A percentile compares a stretch with the other conserved stretches of the same genome.
Conservation (phyloP, 2,888 invertebrate species). For the Idaea biselata region DNA sequence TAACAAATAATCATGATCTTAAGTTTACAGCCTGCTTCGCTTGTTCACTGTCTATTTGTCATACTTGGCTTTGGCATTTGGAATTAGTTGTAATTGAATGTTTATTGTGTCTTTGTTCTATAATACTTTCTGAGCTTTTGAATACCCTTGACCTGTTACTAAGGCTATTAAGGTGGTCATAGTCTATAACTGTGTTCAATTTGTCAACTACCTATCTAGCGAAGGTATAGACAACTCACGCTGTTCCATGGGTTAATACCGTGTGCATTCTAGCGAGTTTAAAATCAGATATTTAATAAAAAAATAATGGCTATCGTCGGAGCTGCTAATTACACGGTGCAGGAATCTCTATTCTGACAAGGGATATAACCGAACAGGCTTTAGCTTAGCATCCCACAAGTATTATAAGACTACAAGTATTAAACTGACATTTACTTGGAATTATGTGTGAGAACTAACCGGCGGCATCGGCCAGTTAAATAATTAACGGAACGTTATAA, state of each 20-base stretch:
- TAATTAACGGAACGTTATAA: constrained; percentile 38
- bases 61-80: constrained; percentile 52
- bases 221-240: constrained; percentile 17
- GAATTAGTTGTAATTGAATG: constrained; percentile 49
- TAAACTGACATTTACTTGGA: constrained; percentile 30
- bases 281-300: constrained; percentile 22
- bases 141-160: constrained; percentile 53
- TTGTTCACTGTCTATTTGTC: constrained; percentile 34
- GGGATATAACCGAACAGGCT: constrained; percentile 5
- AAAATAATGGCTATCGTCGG: constrained; percentile 33
- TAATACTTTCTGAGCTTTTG: constrained; percentile 36
- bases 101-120: constrained; percentile 50
- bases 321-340: constrained; percentile 36
- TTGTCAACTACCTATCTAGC: constrained; percentile 14
- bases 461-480: constrained; percentile 29
- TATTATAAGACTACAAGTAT: constrained; percentile 38
- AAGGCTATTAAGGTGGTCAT: constrained; percentile 21
- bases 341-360: constrained; percentile 23
- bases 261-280: constrained; percentile 8
- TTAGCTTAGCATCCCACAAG: constrained; percentile 27
- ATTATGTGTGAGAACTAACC: constrained; percentile 12
- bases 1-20: constrained; percentile 52
- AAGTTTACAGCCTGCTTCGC: constrained; percentile 37
- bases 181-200: constrained; percentile 26
- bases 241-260: constrained; percentile 16